These are phyloP conservation scores for Xiphophorus hellerii DNA, from an alignment of 2,113 vertebrate species.

Conservation along the genomic window DNA sequence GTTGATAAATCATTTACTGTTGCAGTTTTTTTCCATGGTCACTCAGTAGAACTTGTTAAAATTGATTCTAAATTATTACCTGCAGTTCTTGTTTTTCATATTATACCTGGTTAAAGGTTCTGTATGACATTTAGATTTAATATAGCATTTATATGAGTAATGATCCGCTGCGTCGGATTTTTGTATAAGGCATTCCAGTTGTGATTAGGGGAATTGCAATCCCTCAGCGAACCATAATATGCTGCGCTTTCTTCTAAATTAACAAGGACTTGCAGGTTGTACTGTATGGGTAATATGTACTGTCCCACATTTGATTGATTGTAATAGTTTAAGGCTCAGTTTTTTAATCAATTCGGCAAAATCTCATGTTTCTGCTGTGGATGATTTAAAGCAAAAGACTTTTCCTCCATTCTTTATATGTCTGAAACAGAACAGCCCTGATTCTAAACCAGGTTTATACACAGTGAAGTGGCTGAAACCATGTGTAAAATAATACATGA, in stretches of 20 bases:
- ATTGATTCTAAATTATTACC: not conserved
- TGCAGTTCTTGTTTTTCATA: constrained; percentile 2
- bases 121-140: constrained; percentile 23
- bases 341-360: constrained; percentile 75
- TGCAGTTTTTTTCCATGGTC: not conserved
- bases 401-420: constrained; percentile 29
- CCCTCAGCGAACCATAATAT: constrained; percentile 27
- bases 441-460: constrained; percentile 58
- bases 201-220: constrained; percentile 21
- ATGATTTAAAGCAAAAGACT: constrained; percentile 47
- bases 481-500: not conserved
- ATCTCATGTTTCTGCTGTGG: constrained; percentile 50
- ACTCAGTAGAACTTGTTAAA: not conserved
- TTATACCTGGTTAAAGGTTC: not conserved
- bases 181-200: constrained; percentile 18
- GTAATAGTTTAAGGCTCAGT: constrained; percentile 60
- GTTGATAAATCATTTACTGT: not conserved
- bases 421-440: constrained; percentile 17
- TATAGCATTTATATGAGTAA: constrained; percentile 4
- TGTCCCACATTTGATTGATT: constrained; percentile 73
- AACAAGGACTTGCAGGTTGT: constrained; percentile 10
- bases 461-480: constrained; percentile 40
- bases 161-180: constrained; percentile 21
- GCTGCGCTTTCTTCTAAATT: constrained; percentile 26
- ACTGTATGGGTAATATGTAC: constrained; percentile 35